These are phyloP conservation scores for Hipparchia semele DNA, from an alignment of 2,888 invertebrate genomes.

Conservation along the genomic window DNA sequence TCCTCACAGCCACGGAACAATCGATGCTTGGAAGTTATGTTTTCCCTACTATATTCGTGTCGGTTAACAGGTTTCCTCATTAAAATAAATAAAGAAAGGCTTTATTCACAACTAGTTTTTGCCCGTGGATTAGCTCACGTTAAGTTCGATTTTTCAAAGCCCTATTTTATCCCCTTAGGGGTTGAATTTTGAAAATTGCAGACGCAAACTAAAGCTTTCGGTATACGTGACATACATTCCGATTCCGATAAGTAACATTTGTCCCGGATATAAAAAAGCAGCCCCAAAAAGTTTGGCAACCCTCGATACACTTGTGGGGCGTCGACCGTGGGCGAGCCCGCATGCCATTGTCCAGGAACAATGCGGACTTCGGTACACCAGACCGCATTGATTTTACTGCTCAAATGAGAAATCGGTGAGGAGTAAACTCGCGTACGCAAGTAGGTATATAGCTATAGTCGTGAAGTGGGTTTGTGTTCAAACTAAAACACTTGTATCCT, in stretches of 20 bases:
- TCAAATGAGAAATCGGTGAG: constrained; percentile 23
- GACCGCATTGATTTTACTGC: constrained; percentile 45
- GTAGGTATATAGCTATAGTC: not conserved
- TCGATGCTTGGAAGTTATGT: not conserved
- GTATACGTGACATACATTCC: not conserved
- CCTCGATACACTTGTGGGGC: constrained; percentile 23
- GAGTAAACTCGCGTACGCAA: not conserved
- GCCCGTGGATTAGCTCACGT: no score
- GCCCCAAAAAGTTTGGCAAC: constrained; percentile 7
- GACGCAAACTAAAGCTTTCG: no score
- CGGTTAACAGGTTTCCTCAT: no score
- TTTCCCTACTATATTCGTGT: no score
- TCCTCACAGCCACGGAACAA: not conserved
- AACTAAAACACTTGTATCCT: not conserved
- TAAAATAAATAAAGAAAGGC: no score
- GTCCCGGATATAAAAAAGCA: not conserved
- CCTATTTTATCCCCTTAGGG: no score
- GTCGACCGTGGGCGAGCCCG: constrained; percentile 51
- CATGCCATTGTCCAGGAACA: constrained; percentile 65
- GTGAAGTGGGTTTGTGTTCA: not conserved
- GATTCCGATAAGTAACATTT: not conserved
- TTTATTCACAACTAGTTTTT: no score
- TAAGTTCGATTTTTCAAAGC: no score
- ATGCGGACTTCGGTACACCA: constrained; percentile 40
- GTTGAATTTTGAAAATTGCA: no score